Evolutionary conservation across 2,113 vertebrate species (phyloP).

Genomic region (Grus americana): DNA sequence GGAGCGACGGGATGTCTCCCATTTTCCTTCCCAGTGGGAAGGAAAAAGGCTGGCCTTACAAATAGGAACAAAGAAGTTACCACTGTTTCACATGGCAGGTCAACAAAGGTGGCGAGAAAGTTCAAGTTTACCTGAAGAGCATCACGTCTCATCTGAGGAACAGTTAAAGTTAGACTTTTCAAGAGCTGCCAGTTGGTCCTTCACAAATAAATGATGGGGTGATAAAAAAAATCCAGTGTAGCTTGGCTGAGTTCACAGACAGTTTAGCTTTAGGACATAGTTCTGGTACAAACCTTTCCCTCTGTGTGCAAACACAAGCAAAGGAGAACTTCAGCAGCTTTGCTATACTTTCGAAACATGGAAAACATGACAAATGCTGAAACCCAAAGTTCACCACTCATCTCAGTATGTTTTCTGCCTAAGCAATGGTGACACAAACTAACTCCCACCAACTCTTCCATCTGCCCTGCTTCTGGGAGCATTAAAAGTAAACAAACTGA

Average conservation of each 20-base stretch:
- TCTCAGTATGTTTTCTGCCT: background rate
- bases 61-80: background rate
- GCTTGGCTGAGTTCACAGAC: background rate
- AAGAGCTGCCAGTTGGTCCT: background rate
- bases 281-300: background rate
- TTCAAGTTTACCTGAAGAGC: background rate
- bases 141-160: background rate
- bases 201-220: background rate
- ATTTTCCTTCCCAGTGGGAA: background rate
- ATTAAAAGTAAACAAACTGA: slow-evolving; percentile 14
- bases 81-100: background rate
- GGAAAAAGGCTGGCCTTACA: background rate
- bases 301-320: background rate
- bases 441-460: background rate
- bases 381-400: background rate
- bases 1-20: background rate
- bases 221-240: background rate
- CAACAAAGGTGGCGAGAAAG: background rate
- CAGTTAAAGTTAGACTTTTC: background rate
- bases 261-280: background rate
- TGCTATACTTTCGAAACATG: background rate
- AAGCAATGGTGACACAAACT: background rate
- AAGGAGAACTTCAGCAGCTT: background rate
- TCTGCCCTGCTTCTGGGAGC: background rate
- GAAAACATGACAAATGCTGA: background rate